Conservation (phyloP, 1,140 invertebrate genomes). For the Calephelis nemesis region DNA sequence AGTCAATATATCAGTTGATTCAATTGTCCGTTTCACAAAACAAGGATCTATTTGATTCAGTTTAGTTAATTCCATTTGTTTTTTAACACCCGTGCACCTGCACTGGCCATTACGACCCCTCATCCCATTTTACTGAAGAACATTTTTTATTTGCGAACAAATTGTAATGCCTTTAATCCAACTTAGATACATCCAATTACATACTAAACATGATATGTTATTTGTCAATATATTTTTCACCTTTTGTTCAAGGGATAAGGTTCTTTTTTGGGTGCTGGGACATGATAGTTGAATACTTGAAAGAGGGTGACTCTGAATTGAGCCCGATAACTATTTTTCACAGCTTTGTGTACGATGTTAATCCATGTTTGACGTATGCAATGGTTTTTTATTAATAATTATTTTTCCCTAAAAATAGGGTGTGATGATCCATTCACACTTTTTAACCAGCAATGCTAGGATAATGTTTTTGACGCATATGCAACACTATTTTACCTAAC, state of each 20-base stretch:
- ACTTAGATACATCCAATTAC: constrained; percentile 74
- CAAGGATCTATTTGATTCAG: constrained; percentile 35
- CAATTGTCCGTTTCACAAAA: constrained; percentile 31
- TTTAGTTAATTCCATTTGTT: constrained; percentile 48
- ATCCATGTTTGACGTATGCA: constrained; percentile 69
- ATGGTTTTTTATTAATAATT: constrained; percentile 62
- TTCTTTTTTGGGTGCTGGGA: constrained; percentile 27
- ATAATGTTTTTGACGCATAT: neutral
- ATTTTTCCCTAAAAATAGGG: constrained; percentile 31
- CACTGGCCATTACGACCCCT: constrained; percentile 44
- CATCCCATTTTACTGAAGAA: constrained; percentile 38
- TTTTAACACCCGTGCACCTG: constrained; percentile 63
- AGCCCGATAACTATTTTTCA: constrained; percentile 67
- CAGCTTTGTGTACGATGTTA: constrained; percentile 62
- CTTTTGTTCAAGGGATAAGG: constrained; percentile 28
- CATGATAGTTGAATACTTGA: constrained; percentile 3
- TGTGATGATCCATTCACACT: constrained; percentile 5
- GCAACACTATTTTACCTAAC: no score
- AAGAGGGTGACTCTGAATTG: constrained; percentile 56
- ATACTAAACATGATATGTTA: constrained; percentile 50
- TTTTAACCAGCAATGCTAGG: neutral
- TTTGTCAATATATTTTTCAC: neutral
- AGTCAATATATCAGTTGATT: neutral
- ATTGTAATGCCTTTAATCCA: constrained; percentile 76
- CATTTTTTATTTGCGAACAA: constrained; percentile 70